These are phyloP conservation scores for Salvelinus namaycush DNA, from an alignment of 2,113 vertebrate genomes.

Conservation along the genomic window DNA sequence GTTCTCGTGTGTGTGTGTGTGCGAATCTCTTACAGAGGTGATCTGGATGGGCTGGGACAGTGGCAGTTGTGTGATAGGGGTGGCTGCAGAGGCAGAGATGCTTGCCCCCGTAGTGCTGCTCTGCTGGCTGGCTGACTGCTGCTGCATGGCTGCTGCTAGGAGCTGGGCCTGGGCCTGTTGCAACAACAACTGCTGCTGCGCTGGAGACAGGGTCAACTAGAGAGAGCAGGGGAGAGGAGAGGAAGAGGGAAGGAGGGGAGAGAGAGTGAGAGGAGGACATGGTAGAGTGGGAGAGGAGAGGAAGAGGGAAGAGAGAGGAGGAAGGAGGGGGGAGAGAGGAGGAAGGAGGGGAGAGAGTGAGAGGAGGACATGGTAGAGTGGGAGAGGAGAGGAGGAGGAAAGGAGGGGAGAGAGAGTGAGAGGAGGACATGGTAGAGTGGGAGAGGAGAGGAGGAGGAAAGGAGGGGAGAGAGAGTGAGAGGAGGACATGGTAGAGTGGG, in stretches of 20 bases:
- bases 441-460: too few species aligned
- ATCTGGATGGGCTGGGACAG: conserved; percentile 98
- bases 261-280: too few species aligned
- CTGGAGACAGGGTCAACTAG: conserved; percentile 92
- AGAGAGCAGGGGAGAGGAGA: background rate
- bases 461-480: background rate
- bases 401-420: background rate
- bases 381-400: background rate
- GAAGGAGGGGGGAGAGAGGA: background rate
- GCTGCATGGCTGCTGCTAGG: conserved; percentile 92
- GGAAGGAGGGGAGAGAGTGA: background rate
- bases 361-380: too few species aligned
- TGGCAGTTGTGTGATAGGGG: conserved; percentile 96
- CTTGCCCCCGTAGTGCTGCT: conserved; percentile 92
- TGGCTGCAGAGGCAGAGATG: conserved; percentile 98
- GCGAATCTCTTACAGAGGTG: conserved; percentile 78
- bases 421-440: too few species aligned
- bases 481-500: too few species aligned
- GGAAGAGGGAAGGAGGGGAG: background rate
- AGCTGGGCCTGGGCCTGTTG: conserved; percentile 99
- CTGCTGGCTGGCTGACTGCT: conserved; percentile 94
- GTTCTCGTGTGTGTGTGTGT: background rate
- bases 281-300: too few species aligned
- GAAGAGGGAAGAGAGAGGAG: background rate
- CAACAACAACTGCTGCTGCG: conserved; percentile 94